Evolutionary conservation across 1,140 invertebrate species (phyloP).

Genomic region (Cheumatopsyche charites): DNA sequence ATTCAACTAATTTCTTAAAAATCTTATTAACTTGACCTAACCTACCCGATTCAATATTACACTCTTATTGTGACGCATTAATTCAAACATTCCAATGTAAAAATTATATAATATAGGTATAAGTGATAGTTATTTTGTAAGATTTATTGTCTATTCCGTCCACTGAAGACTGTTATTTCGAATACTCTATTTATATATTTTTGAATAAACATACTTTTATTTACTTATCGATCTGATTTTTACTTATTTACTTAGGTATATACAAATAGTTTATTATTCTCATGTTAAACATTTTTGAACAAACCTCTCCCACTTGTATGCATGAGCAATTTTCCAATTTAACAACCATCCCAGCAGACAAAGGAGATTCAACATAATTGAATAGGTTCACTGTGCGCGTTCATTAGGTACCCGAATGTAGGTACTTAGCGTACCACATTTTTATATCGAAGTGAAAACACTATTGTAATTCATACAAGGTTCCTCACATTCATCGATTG

Average conservation of each 20-base stretch:
- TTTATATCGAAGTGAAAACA: background rate
- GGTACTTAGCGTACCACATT: background rate
- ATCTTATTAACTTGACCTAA: no score
- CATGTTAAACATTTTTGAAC: background rate
- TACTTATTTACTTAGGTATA: no score
- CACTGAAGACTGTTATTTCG: background rate
- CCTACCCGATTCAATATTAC: no score
- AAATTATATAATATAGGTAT: no score
- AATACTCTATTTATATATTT: background rate
- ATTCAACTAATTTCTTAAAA: no score
- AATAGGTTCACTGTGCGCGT: background rate
- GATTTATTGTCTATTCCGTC: no score
- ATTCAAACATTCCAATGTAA: no score
- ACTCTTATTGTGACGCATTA: no score
- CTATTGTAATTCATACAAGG: background rate
- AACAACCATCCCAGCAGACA: conserved; percentile 1
- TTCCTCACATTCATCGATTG: background rate
- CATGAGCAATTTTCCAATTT: conserved; percentile 34
- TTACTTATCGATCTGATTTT: no score
- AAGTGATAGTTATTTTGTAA: no score
- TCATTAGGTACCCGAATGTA: background rate
- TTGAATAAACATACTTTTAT: background rate
- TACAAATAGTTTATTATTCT: no score
- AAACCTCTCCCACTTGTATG: background rate
- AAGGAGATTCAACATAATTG: conserved; percentile 30